phyloP scores from a whole-genome alignment of 30 jellyfish, hydroid and myxozoan genomes.

The Aurelia sp. region DNA sequence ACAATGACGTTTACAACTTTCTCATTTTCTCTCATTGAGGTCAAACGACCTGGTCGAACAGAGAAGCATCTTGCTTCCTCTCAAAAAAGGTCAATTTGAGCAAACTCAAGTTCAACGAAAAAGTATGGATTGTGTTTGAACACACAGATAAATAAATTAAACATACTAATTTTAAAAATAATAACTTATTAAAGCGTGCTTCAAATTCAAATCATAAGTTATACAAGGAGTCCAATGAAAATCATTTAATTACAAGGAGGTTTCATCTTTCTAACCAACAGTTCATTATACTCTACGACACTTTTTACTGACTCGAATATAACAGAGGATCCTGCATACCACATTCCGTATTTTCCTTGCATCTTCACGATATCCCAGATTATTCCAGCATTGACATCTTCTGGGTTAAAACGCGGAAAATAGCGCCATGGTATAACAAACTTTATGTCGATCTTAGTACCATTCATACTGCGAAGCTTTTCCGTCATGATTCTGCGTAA shows the following conservation, averaged over 20 bases:
- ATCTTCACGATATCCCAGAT: slow-evolving; percentile 82
- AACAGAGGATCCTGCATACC: slow-evolving; percentile 97
- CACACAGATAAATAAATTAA: no score
- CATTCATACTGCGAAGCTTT: slow-evolving; percentile 49
- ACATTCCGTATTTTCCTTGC: slow-evolving; percentile 92
- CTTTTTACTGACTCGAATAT: slow-evolving; percentile 89
- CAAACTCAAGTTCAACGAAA: no score
- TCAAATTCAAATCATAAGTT: no score
- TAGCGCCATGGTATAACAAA: slow-evolving; percentile 74
- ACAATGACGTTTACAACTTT: no score
- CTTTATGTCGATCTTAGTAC: slow-evolving; percentile 39
- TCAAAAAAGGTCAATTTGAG: no score
- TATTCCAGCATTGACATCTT: slow-evolving; percentile 46
- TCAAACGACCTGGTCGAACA: no score
- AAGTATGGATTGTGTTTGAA: no score
- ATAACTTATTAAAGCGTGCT: no score
- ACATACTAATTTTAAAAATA: no score
- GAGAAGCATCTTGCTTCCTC: no score
- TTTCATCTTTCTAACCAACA: slow-evolving; percentile 62
- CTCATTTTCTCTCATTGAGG: no score
- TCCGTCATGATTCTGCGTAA: slow-evolving; percentile 39
- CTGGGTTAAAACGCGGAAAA: slow-evolving; percentile 81
- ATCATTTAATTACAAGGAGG: slow-evolving; percentile 37
- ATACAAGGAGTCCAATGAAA: not conserved
- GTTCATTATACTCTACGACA: slow-evolving; percentile 82